Percentiles rank a stretch among this genome's conserved stretches.
Conservation (phyloP, 1,140 invertebrate genomes). For the Microplitis mediator region DNA sequence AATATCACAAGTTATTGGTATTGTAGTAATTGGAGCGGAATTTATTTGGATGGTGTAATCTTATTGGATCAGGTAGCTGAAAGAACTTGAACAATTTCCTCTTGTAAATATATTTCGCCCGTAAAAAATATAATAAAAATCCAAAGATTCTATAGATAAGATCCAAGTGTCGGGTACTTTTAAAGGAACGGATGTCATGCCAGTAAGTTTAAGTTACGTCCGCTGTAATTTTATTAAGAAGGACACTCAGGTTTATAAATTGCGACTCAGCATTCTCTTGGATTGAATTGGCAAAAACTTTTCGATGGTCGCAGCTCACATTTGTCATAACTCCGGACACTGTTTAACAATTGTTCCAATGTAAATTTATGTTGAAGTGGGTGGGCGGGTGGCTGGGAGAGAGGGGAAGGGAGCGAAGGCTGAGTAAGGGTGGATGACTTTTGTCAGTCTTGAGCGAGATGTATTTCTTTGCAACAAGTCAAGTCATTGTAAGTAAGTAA, state of each 20-base stretch:
- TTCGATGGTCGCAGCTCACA: not conserved
- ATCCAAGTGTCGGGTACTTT: not conserved
- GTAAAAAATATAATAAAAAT: not conserved
- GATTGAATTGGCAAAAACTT: not conserved
- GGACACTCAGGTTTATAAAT: constrained; percentile 25
- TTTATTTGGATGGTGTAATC: constrained; percentile 14
- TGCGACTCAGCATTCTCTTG: not conserved
- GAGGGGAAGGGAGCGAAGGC: too few species aligned
- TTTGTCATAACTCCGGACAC: not conserved
- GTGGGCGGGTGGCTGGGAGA: too few species aligned
- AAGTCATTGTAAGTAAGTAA: too few species aligned
- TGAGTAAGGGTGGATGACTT: too few species aligned
- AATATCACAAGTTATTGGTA: not conserved
- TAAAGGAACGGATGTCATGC: constrained; percentile 9
- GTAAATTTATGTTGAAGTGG: not conserved
- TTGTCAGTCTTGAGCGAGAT: too few species aligned
- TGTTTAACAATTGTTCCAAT: constrained; percentile 10
- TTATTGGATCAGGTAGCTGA: constrained; percentile 16
- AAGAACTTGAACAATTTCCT: constrained; percentile 16
- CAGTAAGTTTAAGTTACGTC: not conserved
- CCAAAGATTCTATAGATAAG: not conserved
- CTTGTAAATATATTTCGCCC: not conserved
- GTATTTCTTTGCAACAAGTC: too few species aligned
- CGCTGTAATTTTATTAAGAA: constrained; percentile 14
- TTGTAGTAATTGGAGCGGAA: constrained; percentile 21